Evolutionary conservation across 2,888 invertebrate species (phyloP).

Genomic region (Andrena chrysosceles): DNA sequence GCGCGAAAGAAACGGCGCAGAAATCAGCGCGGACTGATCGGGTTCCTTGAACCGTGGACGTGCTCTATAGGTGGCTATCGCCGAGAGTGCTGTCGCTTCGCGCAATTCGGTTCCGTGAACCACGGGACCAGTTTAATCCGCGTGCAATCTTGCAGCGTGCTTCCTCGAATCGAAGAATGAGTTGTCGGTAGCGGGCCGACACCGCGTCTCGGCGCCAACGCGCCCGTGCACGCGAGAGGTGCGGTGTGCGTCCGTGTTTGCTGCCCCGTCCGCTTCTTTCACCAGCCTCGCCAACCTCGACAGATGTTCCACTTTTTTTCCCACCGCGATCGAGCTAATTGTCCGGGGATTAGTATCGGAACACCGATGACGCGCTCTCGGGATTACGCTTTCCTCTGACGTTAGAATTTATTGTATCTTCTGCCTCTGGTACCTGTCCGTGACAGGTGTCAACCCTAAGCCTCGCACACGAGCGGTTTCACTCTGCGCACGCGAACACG

Average conservation of each 20-base stretch:
- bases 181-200: constrained; percentile 68
- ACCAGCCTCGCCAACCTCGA: constrained; percentile 35
- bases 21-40: constrained; percentile 61
- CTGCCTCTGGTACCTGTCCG: too few relatives aligned
- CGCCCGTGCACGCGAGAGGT: constrained; percentile 32
- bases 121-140: constrained; percentile 72
- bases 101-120: constrained; percentile 73
- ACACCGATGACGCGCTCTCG: neutral
- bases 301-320: constrained; percentile 62
- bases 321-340: constrained; percentile 46
- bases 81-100: constrained; percentile 44
- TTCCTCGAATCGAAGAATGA: constrained; percentile 73
- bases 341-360: constrained; percentile 47
- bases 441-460: too few relatives aligned
- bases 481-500: too few relatives aligned
- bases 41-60: constrained; percentile 70
- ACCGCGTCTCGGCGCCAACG: constrained; percentile 64
- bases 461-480: too few relatives aligned
- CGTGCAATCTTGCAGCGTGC: constrained; percentile 64
- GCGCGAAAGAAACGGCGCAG: constrained; percentile 61
- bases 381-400: neutral
- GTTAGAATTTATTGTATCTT: neutral
- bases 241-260: constrained; percentile 42
- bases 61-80: constrained; percentile 63
- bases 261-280: constrained; percentile 55